Evolutionary conservation across 2,888 invertebrate genomes (phyloP), one percentile per base, ranked within the genome.

Genomic region (Platycheirus rosarum): DNA sequence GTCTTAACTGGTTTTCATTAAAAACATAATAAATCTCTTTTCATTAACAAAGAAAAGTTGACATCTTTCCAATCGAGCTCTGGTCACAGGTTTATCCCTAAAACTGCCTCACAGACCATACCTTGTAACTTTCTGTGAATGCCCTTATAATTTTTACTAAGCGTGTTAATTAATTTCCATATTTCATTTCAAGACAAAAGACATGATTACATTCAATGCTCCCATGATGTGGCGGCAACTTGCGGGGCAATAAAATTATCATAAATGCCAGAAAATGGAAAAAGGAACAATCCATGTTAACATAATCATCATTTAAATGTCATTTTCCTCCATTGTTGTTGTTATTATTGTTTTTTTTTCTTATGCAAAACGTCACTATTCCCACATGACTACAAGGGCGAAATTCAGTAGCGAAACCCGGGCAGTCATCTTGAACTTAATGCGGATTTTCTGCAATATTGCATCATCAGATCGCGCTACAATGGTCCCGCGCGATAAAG

Each of bases 141-240:
- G 6, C 29, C 29, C 29, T 42, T 44, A 53, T 44, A 13, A 57
- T 48, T 18, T 23, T 40, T 40, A 57, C 18, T 13, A 57, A 40
- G 20, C 8, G 69, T 70, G 79, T 74, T 75, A 65, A 69, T 80
- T 63, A 70, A 80, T 75, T 65, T 60, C 18, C 63, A 75, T 60
- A 79, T 63, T 75, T 26, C 44, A 75, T 23, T 35, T 7, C 16
- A 14, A 49, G 57, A 73, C 40, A 69, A 74, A 69, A 79, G 49
- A 44, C 20, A 6, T 26, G 13, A 26, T 23, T 4, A n/a, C 11
- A 48, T 40, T 8, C 4, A 14, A 13, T 9, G 40, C 51, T 80
- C 70, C 26, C 75, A 75, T 57, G 79, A 55, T 42, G 53, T 37
- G 65, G 51, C 32, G 29, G 18, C 44, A 44, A 20, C 53, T 37